These are phyloP conservation scores for Cossypha polioptera DNA, from an alignment of 2,797 vertebrate species.

Conservation along the genomic window DNA sequence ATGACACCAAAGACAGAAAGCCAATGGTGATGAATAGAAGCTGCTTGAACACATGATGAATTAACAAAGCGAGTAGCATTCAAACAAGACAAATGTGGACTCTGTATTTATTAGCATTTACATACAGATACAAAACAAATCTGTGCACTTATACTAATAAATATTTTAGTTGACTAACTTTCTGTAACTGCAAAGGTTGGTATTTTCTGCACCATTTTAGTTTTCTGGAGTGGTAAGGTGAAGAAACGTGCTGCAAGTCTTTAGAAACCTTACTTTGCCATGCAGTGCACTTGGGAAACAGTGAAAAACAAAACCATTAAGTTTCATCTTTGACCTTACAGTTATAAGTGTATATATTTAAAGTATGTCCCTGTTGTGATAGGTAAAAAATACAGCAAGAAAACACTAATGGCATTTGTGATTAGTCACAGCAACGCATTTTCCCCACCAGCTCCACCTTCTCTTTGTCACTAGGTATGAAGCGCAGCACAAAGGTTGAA, in stretches of 20 bases:
- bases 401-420: background rate
- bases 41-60: background rate
- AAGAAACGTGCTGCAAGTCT: background rate
- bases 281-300: background rate
- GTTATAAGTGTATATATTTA: background rate
- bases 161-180: background rate
- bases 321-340: background rate
- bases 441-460: background rate
- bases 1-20: background rate
- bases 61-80: background rate
- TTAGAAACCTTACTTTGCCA: background rate
- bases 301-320: background rate
- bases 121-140: background rate
- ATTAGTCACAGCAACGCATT: background rate
- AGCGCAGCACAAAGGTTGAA: background rate
- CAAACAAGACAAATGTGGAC: background rate
- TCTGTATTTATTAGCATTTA: background rate
- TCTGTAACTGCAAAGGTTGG: background rate
- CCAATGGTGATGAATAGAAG: background rate
- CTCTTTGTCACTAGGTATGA: background rate
- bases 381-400: background rate
- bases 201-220: background rate
- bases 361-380: background rate
- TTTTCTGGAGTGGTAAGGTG: background rate
- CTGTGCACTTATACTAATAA: background rate